These are phyloP conservation scores for Loriculus beryllinus DNA, from an alignment of 2,797 vertebrate species.

Conservation along the genomic window DNA sequence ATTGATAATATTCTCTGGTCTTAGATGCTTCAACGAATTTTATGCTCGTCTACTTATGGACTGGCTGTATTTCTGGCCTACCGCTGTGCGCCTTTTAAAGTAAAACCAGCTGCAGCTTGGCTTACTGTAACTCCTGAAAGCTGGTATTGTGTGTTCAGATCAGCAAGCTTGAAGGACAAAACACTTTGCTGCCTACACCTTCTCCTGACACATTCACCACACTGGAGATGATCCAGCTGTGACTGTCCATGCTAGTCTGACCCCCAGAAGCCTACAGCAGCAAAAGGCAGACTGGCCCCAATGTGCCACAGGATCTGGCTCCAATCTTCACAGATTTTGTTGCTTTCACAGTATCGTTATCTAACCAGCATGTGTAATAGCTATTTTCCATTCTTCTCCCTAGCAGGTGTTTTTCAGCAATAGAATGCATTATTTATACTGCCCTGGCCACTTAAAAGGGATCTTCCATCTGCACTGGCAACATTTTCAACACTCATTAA, in stretches of 20 bases:
- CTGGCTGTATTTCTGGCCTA: neutral
- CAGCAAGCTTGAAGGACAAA: neutral
- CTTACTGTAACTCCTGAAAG: neutral
- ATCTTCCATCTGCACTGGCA: conserved; percentile 38
- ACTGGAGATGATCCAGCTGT: neutral
- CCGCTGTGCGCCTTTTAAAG: neutral
- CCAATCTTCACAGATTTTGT: neutral
- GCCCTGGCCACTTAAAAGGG: conserved; percentile 2
- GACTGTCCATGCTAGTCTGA: neutral
- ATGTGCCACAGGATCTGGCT: neutral
- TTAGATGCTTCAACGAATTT: neutral
- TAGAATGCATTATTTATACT: conserved; percentile 40
- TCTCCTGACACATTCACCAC: neutral
- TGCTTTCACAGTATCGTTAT: neutral
- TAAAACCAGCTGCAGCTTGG: neutral
- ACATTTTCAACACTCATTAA: neutral
- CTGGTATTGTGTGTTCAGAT: neutral
- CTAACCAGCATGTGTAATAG: neutral
- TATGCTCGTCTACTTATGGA: neutral
- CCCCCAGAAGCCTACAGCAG: neutral
- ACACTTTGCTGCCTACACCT: neutral
- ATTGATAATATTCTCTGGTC: neutral
- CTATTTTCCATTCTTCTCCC: neutral
- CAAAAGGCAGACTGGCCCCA: neutral
- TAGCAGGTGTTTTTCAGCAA: conserved; percentile 24